Evolutionary conservation across 2,797 vertebrate species (phyloP).

Genomic region (Uromys caudimaculatus): DNA sequence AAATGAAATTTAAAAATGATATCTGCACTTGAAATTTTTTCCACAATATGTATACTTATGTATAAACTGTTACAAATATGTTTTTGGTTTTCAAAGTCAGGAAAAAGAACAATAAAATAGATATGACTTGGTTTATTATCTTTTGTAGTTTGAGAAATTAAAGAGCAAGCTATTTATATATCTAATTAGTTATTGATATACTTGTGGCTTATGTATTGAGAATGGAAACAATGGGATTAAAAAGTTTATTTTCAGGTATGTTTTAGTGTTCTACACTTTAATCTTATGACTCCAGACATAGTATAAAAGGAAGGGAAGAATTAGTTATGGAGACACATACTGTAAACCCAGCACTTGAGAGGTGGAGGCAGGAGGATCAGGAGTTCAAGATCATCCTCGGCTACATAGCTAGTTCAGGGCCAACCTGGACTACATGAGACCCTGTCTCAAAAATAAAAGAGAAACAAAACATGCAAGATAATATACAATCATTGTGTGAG

Average conservation of each 20-base stretch:
- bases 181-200: slow-evolving; percentile 19
- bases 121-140: not conserved
- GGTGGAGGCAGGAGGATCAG: not conserved
- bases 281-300: not conserved
- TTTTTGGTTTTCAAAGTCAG: slow-evolving; percentile 10
- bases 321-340: not conserved
- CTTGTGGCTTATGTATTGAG: not conserved
- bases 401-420: not conserved
- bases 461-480: not conserved
- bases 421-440: not conserved
- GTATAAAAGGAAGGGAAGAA: slow-evolving; percentile 8
- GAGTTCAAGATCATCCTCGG: not conserved
- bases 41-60: not conserved
- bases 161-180: not conserved
- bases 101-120: not conserved
- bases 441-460: not conserved
- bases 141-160: slow-evolving; percentile 48
- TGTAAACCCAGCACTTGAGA: not conserved
- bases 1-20: not conserved
- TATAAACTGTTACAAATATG: slow-evolving; percentile 39
- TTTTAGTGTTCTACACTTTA: not conserved
- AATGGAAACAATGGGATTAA: not conserved
- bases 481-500: not conserved
- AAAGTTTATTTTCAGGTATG: not conserved
- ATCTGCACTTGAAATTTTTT: not conserved